Base-by-base conservation (phyloP, 1,140 invertebrate genomes). In the Eumaeus atala region DNA sequence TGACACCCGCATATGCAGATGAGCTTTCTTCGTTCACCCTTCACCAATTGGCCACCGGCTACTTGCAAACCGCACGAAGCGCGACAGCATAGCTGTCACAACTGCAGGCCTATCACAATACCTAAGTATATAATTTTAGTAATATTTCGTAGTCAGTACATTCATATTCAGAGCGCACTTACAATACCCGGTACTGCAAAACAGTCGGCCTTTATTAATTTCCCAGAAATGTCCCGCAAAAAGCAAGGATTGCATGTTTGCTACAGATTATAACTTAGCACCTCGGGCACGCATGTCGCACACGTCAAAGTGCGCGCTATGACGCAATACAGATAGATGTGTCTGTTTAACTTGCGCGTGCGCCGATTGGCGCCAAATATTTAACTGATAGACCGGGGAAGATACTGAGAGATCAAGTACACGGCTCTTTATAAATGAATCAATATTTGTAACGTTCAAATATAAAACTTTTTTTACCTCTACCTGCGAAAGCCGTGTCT, bases 291-390 rank as follows among this genome's bases (percentile, higher is more conserved):
- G 58, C 61, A 48, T 61, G 48, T 48, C 35, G 18, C 54, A 55
- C 55, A 57, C 63, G 63, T 65, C 63, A 65, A 58, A 61, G 44
- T 56, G 14, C 35, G 36, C 11, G 35, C 42, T 53, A 16, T 61
- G 59, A 61, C 59, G 59, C 36, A 61, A 59, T 51, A 51, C 11
- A 12, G 16, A n/a, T 37, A 37, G 10, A 16, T 53, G 16, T 42
- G 57, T 37, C 49, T 59, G 36, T 33, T 51, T 17, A 47, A 51
- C 40, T 42, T 61, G 51, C 55, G 58, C 58, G 61, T 52, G 52
- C 58, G 58, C 49, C 42, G 50, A n/a, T 51, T 48, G 33, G 42
- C 50, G 58, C 55, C 52, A 58, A 64, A 61, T 57, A 53, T 56
- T 54, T 57, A 38, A 59, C 51, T 49, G 42, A 51, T 59, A 57